Evolutionary conservation across 37 sponge, comb jelly and placozoan species (phyloP).

Genomic region (Mnemiopsis leidyi): DNA sequence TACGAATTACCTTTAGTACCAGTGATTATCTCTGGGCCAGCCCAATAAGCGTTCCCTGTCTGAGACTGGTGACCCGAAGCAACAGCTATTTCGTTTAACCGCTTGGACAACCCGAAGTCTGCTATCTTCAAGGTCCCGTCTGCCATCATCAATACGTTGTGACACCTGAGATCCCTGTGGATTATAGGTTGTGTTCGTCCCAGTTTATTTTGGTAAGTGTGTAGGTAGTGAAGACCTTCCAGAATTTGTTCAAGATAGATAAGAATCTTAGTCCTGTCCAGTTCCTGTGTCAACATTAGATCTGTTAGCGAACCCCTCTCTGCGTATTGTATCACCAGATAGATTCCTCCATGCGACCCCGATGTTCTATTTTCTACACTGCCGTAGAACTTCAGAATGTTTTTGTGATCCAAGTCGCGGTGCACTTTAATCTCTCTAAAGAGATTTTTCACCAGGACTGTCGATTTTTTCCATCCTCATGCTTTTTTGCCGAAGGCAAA

Average conservation of each 20-base stretch:
- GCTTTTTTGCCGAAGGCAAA: too few relatives aligned
- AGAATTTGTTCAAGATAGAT: background rate
- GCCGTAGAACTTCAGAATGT: background rate
- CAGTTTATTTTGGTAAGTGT: background rate
- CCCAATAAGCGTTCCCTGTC: background rate
- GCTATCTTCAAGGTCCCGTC: conserved; percentile 1
- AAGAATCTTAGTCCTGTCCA: background rate
- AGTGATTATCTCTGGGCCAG: background rate
- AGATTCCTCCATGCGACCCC: background rate
- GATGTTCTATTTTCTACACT: background rate
- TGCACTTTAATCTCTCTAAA: background rate
- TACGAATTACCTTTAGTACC: too few relatives aligned
- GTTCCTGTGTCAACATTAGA: background rate
- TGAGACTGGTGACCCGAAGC: background rate
- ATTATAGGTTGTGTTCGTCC: background rate
- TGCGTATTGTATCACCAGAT: background rate
- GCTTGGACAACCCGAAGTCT: background rate
- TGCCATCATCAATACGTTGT: background rate
- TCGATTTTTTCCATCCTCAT: too few relatives aligned
- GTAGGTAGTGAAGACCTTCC: background rate
- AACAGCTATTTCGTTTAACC: background rate
- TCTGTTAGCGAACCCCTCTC: background rate
- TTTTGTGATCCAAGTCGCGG: background rate
- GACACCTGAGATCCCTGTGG: background rate
- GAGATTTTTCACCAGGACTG: too few relatives aligned